These are phyloP conservation scores for Meloidogyne chitwoodi DNA, from an alignment of 1,140 invertebrate genomes.

Conservation along the genomic window DNA sequence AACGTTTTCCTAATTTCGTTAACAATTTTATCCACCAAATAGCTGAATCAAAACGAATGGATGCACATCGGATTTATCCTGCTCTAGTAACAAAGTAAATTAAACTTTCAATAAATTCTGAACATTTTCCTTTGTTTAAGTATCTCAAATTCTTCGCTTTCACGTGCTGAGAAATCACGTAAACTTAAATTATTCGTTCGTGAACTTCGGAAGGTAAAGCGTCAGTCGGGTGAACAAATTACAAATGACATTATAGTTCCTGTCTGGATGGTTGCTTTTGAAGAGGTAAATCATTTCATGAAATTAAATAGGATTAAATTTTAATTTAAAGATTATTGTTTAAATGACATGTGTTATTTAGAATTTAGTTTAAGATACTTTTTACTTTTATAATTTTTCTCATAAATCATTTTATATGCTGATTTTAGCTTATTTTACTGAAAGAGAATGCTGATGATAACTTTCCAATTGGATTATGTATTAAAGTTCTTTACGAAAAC, in stretches of 20 bases:
- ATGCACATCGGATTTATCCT: constrained; percentile 10
- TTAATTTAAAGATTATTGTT: too few relatives aligned
- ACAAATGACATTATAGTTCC: background rate
- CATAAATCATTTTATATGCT: background rate
- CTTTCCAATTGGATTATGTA: background rate
- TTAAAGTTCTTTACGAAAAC: background rate
- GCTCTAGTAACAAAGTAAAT: background rate
- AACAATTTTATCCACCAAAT: background rate
- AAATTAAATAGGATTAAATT: too few relatives aligned
- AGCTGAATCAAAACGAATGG: constrained; percentile 8
- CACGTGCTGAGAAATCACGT: background rate
- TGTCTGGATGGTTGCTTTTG: background rate
- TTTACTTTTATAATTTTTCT: background rate
- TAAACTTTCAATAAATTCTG: background rate
- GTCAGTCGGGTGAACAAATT: background rate
- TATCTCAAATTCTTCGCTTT: constrained; percentile 3
- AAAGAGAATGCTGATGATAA: background rate
- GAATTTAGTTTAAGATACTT: background rate
- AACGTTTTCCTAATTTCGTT: background rate
- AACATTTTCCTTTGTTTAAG: background rate
- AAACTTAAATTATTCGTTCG: background rate
- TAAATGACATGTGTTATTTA: background rate
- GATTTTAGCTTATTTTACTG: background rate
- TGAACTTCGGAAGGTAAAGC: background rate
- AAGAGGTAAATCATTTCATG: too few relatives aligned